Percentiles rank a stretch among this genome's conserved stretches.
Conservation (phyloP, 1,140 invertebrate genomes). For the Ips nitidus region DNA sequence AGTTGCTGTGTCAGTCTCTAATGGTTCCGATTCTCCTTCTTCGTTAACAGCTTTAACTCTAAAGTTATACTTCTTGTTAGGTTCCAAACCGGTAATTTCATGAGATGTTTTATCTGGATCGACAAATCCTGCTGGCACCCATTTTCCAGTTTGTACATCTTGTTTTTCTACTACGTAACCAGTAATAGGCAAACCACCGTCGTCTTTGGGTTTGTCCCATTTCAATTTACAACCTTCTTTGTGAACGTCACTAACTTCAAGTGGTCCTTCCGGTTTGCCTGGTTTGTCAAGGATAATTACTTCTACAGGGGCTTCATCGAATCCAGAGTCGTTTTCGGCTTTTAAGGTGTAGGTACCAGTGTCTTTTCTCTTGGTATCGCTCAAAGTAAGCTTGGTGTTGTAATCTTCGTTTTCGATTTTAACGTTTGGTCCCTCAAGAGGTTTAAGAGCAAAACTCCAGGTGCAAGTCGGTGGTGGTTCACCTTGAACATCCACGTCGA, state of each 20-base stretch:
- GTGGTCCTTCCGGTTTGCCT: constrained; percentile 88
- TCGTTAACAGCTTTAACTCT: constrained; percentile 93
- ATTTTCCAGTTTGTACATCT: constrained; percentile 83
- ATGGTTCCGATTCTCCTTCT: constrained; percentile 91
- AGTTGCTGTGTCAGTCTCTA: constrained; percentile 83
- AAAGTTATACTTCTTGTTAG: constrained; percentile 93
- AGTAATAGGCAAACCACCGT: constrained; percentile 89
- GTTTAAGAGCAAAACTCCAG: constrained; percentile 76
- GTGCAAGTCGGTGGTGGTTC: constrained; percentile 91
- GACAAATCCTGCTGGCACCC: constrained; percentile 83
- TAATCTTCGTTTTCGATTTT: constrained; percentile 93
- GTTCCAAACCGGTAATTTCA: constrained; percentile 85
- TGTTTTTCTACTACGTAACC: constrained; percentile 93
- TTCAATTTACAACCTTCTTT: constrained; percentile 93
- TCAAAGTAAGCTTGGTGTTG: constrained; percentile 82
- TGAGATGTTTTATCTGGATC: constrained; percentile 85
- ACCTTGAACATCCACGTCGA: constrained; percentile 93
- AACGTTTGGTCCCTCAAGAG: constrained; percentile 55
- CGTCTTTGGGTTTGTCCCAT: constrained; percentile 95
- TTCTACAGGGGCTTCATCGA: constrained; percentile 92
- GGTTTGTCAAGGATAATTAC: constrained; percentile 95
- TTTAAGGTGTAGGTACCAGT: constrained; percentile 90
- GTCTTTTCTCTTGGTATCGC: constrained; percentile 77
- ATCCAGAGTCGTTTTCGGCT: constrained; percentile 89
- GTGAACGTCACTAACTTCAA: constrained; percentile 89